Conservation (phyloP, 2,113 vertebrate genomes). For the Lagenorhynchus albirostris region DNA sequence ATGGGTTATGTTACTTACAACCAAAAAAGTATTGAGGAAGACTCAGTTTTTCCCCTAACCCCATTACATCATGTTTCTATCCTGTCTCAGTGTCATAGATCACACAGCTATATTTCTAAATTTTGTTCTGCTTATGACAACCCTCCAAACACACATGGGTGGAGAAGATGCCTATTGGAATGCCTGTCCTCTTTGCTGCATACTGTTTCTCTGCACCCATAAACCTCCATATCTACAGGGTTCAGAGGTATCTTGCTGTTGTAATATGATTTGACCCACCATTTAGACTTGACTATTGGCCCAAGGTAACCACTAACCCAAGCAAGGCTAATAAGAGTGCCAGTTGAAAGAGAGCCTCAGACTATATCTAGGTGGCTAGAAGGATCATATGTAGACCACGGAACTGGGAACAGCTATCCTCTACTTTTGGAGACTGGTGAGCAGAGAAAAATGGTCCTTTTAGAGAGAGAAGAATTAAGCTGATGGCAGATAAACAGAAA, state of each 20-base stretch:
- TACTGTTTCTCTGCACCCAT: background rate
- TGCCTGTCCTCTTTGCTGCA: background rate
- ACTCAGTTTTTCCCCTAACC: background rate
- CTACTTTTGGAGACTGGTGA: background rate
- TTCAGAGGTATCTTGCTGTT: background rate
- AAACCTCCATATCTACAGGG: background rate
- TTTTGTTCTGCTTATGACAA: background rate
- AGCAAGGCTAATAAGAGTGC: background rate
- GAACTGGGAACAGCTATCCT: background rate
- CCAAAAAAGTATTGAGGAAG: background rate
- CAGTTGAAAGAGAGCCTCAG: background rate
- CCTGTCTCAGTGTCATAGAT: background rate
- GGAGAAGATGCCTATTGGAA: background rate
- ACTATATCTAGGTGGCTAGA: background rate
- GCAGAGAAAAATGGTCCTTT: background rate
- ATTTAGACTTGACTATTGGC: background rate
- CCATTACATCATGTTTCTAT: background rate
- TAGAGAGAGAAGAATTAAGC: background rate
- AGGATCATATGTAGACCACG: background rate
- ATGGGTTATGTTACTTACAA: background rate
- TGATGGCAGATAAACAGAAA: background rate
- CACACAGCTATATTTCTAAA: background rate
- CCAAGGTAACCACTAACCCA: background rate
- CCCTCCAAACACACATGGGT: background rate
- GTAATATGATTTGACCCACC: background rate